These are phyloP conservation scores for Aethina tumida DNA, from an alignment of 1,140 invertebrate genomes.

Conservation along the genomic window DNA sequence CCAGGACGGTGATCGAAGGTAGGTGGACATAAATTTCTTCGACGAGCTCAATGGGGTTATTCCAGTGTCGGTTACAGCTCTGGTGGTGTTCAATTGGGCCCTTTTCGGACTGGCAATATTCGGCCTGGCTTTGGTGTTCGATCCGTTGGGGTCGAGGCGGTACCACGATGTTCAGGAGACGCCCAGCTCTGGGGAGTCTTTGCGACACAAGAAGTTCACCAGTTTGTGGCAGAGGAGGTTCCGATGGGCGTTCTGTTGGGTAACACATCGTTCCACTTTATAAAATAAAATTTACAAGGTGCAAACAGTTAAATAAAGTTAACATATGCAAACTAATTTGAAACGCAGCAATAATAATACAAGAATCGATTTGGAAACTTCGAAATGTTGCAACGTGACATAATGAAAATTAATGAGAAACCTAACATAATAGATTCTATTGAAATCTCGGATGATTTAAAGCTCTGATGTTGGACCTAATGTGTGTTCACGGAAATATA, in stretches of 20 bases:
- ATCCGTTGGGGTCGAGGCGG: constrained; percentile 62
- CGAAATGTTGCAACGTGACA: too few relatives aligned
- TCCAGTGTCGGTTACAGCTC: constrained; percentile 39
- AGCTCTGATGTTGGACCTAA: too few relatives aligned
- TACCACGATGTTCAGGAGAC: constrained; percentile 48
- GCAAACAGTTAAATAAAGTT: too few relatives aligned
- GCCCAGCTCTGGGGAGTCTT: constrained; percentile 41
- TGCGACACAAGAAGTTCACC: constrained; percentile 50
- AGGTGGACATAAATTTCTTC: constrained; percentile 2
- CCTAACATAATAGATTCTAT: too few relatives aligned
- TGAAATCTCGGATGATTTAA: too few relatives aligned
- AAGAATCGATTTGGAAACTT: too few relatives aligned
- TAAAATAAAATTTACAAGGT: too few relatives aligned
- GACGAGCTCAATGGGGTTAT: constrained; percentile 2
- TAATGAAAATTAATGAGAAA: too few relatives aligned
- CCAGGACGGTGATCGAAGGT: constrained; percentile 63
- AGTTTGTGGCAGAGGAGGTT: constrained; percentile 62
- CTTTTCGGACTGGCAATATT: constrained; percentile 63
- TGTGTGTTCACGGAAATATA: too few relatives aligned
- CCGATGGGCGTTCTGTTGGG: constrained; percentile 69
- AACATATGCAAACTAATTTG: too few relatives aligned
- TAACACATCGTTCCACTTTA: constrained; percentile 40
- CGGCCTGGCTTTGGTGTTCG: constrained; percentile 67
- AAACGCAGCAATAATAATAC: too few relatives aligned
- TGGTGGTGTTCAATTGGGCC: constrained; percentile 74